A percentile compares a stretch with the other conserved stretches of the same genome.
Conservation (phyloP, 2,797 vertebrate genomes). For the Phalloptychus januarius region DNA sequence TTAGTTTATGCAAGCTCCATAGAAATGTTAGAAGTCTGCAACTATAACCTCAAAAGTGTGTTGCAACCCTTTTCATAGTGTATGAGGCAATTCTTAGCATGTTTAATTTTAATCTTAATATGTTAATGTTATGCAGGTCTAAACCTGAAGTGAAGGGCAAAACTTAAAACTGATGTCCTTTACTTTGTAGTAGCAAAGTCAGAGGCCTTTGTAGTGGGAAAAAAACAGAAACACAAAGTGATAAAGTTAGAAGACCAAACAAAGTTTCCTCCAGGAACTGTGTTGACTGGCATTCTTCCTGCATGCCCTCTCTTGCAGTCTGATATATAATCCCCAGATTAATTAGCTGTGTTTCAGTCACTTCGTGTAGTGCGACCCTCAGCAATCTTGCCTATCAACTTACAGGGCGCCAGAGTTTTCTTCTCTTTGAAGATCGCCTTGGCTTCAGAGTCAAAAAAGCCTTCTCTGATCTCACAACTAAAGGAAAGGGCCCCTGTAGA, state of each 20-base stretch:
- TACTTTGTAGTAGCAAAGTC: neutral
- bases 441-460: constrained; percentile 65
- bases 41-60: neutral
- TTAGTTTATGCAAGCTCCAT: neutral
- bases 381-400: constrained; percentile 75
- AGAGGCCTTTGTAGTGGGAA: neutral
- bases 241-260: constrained; percentile 37
- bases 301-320: constrained; percentile 48
- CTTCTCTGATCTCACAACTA: constrained; percentile 72
- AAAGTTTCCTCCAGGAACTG: constrained; percentile 33
- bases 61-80: neutral
- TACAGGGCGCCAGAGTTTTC: constrained; percentile 66
- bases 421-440: constrained; percentile 70
- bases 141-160: neutral
- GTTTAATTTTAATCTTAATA: neutral
- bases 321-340: constrained; percentile 70
- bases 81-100: neutral
- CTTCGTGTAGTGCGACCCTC: constrained; percentile 69
- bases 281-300: constrained; percentile 29
- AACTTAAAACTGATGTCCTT: neutral
- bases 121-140: neutral
- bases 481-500: constrained; percentile 65
- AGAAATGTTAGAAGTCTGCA: neutral
- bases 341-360: constrained; percentile 72
- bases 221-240: constrained; percentile 10